Evolutionary conservation across 2,888 invertebrate genomes (phyloP), one percentile per base, ranked within the genome.

Genomic region (Callinectes sapidus): DNA sequence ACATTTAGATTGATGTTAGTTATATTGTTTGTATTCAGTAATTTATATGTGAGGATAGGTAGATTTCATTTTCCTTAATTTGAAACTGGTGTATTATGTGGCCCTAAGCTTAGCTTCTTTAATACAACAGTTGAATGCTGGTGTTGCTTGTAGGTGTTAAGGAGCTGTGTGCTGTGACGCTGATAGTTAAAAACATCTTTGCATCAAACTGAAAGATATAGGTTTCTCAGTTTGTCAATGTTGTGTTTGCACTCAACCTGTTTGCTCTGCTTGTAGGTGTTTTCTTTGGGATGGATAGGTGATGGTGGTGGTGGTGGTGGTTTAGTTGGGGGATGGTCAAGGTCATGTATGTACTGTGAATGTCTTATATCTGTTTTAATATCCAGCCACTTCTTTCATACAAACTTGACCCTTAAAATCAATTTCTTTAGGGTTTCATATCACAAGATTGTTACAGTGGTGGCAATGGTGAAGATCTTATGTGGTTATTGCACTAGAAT

Each of bases 201-300:
- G 81, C 81, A 81, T 81, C 14, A 32, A 14, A 28, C 71, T 35
- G 16, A 16, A 81, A 81, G 32, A 32, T 35, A 35, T 81, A 35
- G 18, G 81, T 81, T 35, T 35, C 8, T 35, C 13, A 35, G 81
- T 35, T 81, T 81, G 32, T 81, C n/a, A 71, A 18, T 81, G 35
- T 81, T 81, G 16, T 81, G 81, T 32, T 81, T 81, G 35, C 32
- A 18, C 35, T 81, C 81, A 32, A 81, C 81, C 81, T 32, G 81
- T 14, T 2, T 81, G 35, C 35, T 32, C 18, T 81, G 81, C 81
- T 81, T 81, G 81, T 81, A 35, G 81, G 81, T 81, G 81, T 81
- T 35, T 71, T 35, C 81, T 35, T 13, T 81, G 81, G 16, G 23
- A 35, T 32, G 81, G 10, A 1, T 32, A 35, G 18, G 35, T 81